These are phyloP conservation scores for Dasyprocta punctata DNA, from an alignment of 2,113 vertebrate species.

Conservation along the genomic window DNA sequence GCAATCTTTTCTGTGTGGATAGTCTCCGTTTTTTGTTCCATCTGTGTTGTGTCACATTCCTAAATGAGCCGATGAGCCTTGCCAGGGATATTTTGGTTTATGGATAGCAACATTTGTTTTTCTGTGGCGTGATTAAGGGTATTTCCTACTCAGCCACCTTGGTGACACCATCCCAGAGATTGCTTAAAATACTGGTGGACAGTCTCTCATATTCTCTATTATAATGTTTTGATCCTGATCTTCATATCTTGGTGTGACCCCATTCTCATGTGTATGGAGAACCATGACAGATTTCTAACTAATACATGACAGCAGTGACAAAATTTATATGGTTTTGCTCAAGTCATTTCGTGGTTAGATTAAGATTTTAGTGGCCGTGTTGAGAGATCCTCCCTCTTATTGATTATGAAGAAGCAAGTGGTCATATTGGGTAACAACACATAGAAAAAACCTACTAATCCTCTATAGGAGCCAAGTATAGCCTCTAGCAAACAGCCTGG, in stretches of 20 bases:
- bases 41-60: background rate
- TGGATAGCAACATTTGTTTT: background rate
- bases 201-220: background rate
- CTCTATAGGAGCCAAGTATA: background rate
- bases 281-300: background rate
- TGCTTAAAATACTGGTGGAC: background rate
- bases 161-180: background rate
- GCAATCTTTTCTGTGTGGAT: background rate
- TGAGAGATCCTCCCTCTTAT: background rate
- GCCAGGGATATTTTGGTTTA: background rate
- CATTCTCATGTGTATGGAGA: background rate
- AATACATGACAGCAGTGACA: background rate
- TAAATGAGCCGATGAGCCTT: background rate
- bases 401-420: background rate
- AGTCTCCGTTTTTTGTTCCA: background rate
- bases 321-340: background rate
- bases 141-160: background rate
- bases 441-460: background rate
- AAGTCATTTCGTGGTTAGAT: background rate
- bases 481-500: background rate
- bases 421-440: background rate
- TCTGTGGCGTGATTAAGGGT: background rate
- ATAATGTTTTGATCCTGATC: background rate
- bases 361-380: background rate
- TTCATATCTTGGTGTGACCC: background rate